Conservation (phyloP, 1,140 invertebrate genomes). For the Drosophila melanica region DNA sequence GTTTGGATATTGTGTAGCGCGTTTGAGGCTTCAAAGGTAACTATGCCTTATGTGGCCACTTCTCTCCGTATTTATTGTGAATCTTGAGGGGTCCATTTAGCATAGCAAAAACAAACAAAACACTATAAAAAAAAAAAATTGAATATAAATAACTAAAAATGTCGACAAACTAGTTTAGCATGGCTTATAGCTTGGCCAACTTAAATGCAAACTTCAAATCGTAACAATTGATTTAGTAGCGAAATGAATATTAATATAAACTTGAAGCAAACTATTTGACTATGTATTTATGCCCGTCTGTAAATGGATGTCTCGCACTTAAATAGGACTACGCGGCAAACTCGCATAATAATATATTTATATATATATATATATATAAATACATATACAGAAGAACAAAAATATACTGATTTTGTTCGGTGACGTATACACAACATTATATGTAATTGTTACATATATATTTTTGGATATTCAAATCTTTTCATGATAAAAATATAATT, state of each 20-base stretch:
- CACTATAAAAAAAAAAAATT: background rate
- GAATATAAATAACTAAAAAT: conserved; percentile 16
- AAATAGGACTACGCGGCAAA: background rate
- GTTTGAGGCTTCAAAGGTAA: conserved; percentile 48
- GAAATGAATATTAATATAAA: conserved; percentile 38
- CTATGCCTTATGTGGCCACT: conserved; percentile 28
- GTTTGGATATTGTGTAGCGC: conserved; percentile 23
- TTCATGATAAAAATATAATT: background rate
- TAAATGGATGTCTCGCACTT: conserved; percentile 12
- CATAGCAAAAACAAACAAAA: conserved; percentile 15
- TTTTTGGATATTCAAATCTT: background rate
- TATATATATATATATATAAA: background rate
- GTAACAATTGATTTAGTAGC: conserved; percentile 27
- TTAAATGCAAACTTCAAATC: conserved; percentile 18
- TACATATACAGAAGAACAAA: conserved; percentile 19
- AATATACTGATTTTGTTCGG: background rate
- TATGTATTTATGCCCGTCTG: conserved; percentile 11
- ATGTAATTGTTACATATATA: background rate
- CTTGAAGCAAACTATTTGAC: conserved; percentile 16
- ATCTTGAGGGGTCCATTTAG: no score
- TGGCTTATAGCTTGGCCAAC: conserved; percentile 15
- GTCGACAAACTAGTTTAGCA: conserved; percentile 31
- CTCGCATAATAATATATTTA: background rate
- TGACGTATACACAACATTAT: background rate
- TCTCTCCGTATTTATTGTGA: conserved; percentile 37